Evolutionary conservation across 2,113 vertebrate genomes (phyloP).

Genomic region (Daboia siamensis): DNA sequence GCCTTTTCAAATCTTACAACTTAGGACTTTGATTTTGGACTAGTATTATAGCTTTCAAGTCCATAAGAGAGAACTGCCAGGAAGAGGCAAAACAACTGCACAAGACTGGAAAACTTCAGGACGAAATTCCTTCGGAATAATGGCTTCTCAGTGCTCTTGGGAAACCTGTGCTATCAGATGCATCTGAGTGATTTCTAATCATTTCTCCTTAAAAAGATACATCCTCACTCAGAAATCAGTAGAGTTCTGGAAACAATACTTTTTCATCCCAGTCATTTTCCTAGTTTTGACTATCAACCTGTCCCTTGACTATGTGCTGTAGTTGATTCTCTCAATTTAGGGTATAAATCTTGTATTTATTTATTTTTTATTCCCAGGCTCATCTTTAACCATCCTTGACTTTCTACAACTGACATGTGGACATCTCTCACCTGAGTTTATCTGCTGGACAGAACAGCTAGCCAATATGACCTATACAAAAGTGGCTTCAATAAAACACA

Average conservation of each 20-base stretch:
- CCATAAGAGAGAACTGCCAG: background rate
- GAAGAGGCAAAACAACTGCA: background rate
- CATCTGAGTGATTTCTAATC: background rate
- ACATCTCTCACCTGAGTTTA: background rate
- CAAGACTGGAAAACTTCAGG: background rate
- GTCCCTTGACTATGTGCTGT: background rate
- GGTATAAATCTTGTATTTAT: background rate
- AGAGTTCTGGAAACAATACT: background rate
- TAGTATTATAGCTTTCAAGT: background rate
- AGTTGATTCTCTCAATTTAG: background rate
- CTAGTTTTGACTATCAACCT: background rate
- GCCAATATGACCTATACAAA: background rate
- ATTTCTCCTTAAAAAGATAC: background rate
- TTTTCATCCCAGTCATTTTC: background rate
- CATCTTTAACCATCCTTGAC: background rate
- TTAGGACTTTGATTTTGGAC: background rate
- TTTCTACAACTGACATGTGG: background rate
- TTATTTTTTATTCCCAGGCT: background rate
- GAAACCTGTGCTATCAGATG: background rate
- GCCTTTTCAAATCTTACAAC: background rate
- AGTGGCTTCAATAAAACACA: background rate
- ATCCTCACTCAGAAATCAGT: background rate
- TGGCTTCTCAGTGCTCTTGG: background rate
- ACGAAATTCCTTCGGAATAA: background rate
- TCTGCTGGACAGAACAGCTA: background rate